Evolutionary conservation across 1,140 invertebrate genomes (phyloP), one percentile per base, ranked within the genome.

Genomic region (Drosophila bocqueti): DNA sequence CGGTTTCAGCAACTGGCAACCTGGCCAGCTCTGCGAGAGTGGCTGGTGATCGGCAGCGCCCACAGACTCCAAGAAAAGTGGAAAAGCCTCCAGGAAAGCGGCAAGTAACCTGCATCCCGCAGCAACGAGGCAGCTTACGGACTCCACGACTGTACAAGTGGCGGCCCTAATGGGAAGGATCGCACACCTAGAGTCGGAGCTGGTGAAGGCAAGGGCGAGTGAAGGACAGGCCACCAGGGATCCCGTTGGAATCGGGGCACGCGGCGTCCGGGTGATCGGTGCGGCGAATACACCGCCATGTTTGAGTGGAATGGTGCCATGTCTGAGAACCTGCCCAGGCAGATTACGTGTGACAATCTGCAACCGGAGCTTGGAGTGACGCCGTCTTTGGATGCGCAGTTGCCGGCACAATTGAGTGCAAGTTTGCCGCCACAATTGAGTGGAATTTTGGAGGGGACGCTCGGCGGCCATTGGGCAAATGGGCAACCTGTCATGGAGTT

Each of bases 1-100:
- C 24, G 24, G 24, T 24, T 24, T 24, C 24, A 24, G 24, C 24
- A 24, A 24, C 50, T 42, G 36, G 9, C 36, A 55, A 18, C 1
- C 15, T 15, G 24, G 13, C 24, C 49, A 43, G 47, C n/a, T 43
- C 15, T 21, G 29, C 38, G 47, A 55, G 18, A n/a, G 38, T 9
- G 18, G 40, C 36, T 65, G 38, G 40, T 57, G 50, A 57, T 34
- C 50, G 16, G 15, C 50, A 55, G 49, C 15, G 29, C 15, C 34
- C 16, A 42, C 40, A 42, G 40, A 42, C 16, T 8, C 2, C 40
- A 42, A 16, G 40, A 2, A 42, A 42, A 42, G 16, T 42, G 40
- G 16, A 42, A 21, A 0, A 6, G 18, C 43, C n/a, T 10, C 43
- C n/a, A 21, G 18, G 2, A 8, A 21, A 45, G 43, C 43, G n/a